These are phyloP conservation scores for Butorides virescens DNA, from an alignment of 2,113 vertebrate species.

Conservation along the genomic window DNA sequence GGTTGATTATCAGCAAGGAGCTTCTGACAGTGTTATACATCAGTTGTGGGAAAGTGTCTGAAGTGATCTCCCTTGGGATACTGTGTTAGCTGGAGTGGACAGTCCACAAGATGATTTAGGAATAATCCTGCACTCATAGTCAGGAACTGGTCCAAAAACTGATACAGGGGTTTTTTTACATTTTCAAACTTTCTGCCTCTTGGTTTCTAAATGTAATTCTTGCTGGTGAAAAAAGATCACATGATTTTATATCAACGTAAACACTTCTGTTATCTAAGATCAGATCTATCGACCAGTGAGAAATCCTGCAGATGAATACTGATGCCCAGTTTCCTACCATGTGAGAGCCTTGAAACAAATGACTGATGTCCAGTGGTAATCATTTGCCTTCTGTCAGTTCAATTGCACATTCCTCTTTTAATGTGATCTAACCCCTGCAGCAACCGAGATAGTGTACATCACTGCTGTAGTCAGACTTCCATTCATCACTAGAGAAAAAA, in stretches of 20 bases:
- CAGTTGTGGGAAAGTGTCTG: not conserved
- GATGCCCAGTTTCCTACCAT: not conserved
- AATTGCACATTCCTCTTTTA: conserved; percentile 41
- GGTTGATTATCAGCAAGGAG: conserved; percentile 3
- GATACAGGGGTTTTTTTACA: not conserved
- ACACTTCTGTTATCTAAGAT: not conserved
- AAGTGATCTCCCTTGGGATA: not conserved
- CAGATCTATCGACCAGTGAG: not conserved
- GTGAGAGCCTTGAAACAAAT: conserved; percentile 24
- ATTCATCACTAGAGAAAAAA: conserved; percentile 50
- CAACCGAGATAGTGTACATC: conserved; percentile 55
- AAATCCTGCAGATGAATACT: not conserved
- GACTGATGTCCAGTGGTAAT: conserved; percentile 64
- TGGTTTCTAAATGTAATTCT: not conserved
- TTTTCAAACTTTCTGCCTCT: not conserved
- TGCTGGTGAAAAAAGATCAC: not conserved
- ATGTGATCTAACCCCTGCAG: conserved; percentile 71
- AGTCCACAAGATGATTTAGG: not conserved
- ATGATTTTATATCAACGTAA: not conserved
- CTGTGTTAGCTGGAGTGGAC: not conserved
- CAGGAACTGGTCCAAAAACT: not conserved
- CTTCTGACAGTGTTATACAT: not conserved
- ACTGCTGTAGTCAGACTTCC: conserved; percentile 29
- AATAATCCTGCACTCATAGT: not conserved
- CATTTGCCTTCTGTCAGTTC: conserved; percentile 53